Percentiles rank a stretch among this genome's conserved stretches.
Conservation (phyloP, 2,113 vertebrate species). For the Malaclemys terrapin region DNA sequence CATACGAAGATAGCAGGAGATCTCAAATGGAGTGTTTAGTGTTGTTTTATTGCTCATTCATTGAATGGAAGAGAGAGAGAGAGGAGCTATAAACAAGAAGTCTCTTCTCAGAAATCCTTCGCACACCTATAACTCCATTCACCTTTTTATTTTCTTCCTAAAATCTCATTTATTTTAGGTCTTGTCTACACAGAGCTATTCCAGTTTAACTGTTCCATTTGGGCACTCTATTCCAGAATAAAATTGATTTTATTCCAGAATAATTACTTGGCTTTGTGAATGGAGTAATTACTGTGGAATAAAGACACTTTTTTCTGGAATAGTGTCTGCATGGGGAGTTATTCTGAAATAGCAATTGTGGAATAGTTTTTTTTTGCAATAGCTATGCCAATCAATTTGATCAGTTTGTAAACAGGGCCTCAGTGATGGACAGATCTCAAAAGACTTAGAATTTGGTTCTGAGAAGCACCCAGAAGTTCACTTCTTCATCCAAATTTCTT, state of each 20-base stretch:
- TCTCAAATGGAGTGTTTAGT: background rate
- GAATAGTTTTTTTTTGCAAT: background rate
- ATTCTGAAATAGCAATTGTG: background rate
- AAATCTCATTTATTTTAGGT: background rate
- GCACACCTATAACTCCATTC: background rate
- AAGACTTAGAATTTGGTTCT: background rate
- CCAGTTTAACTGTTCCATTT: background rate
- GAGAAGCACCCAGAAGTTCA: background rate
- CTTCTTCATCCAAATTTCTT: background rate
- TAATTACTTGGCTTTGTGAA: background rate
- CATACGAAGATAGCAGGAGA: background rate
- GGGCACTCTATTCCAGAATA: background rate
- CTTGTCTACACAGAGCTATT: background rate
- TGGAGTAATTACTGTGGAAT: background rate
- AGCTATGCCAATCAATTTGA: background rate
- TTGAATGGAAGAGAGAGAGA: background rate
- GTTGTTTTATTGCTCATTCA: background rate
- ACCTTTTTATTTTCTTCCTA: background rate
- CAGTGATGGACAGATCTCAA: background rate
- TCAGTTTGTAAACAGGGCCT: background rate
- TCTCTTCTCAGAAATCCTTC: background rate
- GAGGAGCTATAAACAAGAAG: background rate
- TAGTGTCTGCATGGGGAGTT: background rate
- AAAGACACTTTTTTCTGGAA: background rate
- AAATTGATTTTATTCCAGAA: background rate